A percentile compares a stretch with the other conserved stretches of the same genome.
Conservation (phyloP, 1,140 invertebrate genomes). For the Oscheius sp. region DNA sequence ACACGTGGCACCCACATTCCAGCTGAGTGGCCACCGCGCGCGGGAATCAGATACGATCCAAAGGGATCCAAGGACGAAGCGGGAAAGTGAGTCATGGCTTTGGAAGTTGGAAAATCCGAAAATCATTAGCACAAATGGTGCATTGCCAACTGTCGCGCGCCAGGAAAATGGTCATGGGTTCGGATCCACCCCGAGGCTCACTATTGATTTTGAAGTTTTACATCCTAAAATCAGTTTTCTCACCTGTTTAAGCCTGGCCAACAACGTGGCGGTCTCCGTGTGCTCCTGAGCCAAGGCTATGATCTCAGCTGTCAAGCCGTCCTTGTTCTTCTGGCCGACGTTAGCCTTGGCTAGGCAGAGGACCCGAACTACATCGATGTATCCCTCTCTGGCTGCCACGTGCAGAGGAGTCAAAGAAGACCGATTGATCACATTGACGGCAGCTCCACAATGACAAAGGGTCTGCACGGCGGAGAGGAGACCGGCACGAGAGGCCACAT, state of each 20-base stretch:
- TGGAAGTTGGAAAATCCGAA: too few relatives aligned
- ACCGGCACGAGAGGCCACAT: constrained; percentile 72
- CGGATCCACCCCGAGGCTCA: too few relatives aligned
- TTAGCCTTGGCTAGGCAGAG: constrained; percentile 69
- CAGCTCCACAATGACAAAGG: constrained; percentile 74
- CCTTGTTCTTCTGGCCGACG: constrained; percentile 61
- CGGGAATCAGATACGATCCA: too few relatives aligned
- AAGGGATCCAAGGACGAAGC: too few relatives aligned
- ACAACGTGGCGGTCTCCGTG: constrained; percentile 72
- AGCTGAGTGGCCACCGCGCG: too few relatives aligned
- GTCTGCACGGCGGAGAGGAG: constrained; percentile 72
- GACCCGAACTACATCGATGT: constrained; percentile 74
- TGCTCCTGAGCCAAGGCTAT: constrained; percentile 77
- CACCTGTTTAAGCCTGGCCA: constrained; percentile 72
- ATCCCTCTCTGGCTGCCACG: constrained; percentile 73
- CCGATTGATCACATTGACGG: constrained; percentile 69
- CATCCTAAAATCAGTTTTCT: too few relatives aligned
- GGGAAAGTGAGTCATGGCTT: too few relatives aligned
- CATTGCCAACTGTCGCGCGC: too few relatives aligned
- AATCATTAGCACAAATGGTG: too few relatives aligned
- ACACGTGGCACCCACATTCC: too few relatives aligned
- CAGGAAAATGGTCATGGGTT: too few relatives aligned
- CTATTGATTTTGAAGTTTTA: too few relatives aligned
- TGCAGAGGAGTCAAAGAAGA: constrained; percentile 68
- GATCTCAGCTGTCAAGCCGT: constrained; percentile 77